phyloP scores from a whole-genome alignment of 1,140 invertebrate genomes.

The Drosophila bipectinata region DNA sequence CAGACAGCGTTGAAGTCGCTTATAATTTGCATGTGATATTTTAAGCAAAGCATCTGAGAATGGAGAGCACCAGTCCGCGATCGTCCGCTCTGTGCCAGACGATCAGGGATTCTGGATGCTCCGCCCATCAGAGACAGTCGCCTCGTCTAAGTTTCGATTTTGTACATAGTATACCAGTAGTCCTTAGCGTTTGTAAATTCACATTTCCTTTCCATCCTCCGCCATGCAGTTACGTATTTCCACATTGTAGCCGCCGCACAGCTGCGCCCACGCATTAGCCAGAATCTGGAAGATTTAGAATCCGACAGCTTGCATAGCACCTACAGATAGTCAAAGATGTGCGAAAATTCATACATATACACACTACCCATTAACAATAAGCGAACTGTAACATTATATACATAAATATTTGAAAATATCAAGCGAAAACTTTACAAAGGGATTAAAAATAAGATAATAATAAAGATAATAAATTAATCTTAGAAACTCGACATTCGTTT shows the following conservation, averaged over 20 bases:
- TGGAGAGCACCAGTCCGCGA: conserved; percentile 44
- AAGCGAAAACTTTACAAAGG: conserved; percentile 37
- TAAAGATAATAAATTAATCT: conserved; percentile 4
- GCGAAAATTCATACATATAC: conserved; percentile 39
- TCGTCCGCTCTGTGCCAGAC: neutral
- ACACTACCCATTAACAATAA: conserved; percentile 49
- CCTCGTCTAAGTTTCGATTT: conserved; percentile 33
- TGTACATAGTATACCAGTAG: conserved; percentile 54
- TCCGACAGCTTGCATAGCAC: conserved; percentile 40
- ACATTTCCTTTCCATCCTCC: conserved; percentile 14
- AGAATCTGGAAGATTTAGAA: conserved; percentile 76
- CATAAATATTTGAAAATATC: conserved; percentile 25
- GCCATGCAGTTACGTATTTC: conserved; percentile 66
- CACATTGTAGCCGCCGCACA: conserved; percentile 1
- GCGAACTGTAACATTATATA: conserved; percentile 15
- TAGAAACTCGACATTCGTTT: neutral
- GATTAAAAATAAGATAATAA: conserved; percentile 53
- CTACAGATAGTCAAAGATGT: conserved; percentile 67
- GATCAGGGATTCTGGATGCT: conserved; percentile 26
- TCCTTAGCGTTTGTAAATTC: conserved; percentile 59
- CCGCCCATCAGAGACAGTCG: conserved; percentile 22
- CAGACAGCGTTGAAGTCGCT: conserved; percentile 24
- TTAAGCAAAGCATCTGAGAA: conserved; percentile 67
- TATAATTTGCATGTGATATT: conserved; percentile 72
- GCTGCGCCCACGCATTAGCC: conserved; percentile 20